Evolutionary conservation across 2,888 invertebrate species (phyloP).

Genomic region (Steinernema carpocapsae): DNA sequence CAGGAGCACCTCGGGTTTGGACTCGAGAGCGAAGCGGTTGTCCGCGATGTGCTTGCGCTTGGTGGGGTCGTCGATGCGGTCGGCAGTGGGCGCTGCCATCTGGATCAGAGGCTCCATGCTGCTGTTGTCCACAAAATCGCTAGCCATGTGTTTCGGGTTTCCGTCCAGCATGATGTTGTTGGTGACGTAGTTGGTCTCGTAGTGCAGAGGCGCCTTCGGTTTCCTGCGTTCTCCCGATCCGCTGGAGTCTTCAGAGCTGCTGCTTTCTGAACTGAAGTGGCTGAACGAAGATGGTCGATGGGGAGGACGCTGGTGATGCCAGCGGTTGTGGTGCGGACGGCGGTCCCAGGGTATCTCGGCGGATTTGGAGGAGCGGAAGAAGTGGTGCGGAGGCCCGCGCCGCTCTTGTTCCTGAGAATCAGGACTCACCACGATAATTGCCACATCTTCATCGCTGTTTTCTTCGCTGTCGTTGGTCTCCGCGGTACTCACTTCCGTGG

Average conservation of each 20-base stretch:
- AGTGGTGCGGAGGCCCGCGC: neutral
- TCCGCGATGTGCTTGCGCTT: constrained; percentile 20
- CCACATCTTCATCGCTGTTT: neutral
- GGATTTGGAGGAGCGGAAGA: neutral
- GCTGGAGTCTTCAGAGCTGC: constrained; percentile 10
- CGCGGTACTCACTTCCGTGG: neutral
- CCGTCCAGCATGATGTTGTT: constrained; percentile 18
- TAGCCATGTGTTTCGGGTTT: neutral
- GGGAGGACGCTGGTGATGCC: constrained; percentile 5
- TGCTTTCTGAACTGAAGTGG: neutral
- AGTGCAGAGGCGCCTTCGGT: neutral
- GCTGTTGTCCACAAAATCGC: neutral
- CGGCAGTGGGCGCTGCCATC: neutral
- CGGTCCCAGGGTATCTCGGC: neutral
- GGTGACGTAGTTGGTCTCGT: constrained; percentile 19
- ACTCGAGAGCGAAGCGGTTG: neutral
- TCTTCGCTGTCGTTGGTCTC: neutral
- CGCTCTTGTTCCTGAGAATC: neutral
- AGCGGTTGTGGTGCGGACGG: neutral
- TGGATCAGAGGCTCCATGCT: neutral
- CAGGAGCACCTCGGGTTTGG: neutral
- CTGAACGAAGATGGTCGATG: neutral
- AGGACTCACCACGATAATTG: neutral
- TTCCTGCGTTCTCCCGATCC: neutral
- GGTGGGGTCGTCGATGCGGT: neutral